These are phyloP conservation scores for Bombus huntii DNA, from an alignment of 1,140 invertebrate genomes.

Conservation along the genomic window DNA sequence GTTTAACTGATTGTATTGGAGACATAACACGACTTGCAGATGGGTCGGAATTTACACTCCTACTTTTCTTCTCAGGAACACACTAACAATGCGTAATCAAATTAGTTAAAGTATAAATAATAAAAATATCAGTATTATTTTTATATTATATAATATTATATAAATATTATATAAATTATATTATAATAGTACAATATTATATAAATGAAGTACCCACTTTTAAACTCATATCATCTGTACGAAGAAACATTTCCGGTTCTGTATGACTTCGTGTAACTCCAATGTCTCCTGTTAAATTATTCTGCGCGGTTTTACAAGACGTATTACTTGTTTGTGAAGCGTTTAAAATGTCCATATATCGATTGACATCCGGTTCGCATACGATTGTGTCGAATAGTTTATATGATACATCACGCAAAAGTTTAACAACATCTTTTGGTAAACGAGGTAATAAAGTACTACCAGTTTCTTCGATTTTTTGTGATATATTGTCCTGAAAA, in stretches of 20 bases:
- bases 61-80: not conserved
- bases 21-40: not conserved
- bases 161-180: not conserved
- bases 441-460: slow-evolving; percentile 73
- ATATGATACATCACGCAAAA: slow-evolving; percentile 66
- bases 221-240: not conserved
- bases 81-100: not conserved
- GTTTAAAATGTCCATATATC: slow-evolving; percentile 30
- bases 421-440: slow-evolving; percentile 63
- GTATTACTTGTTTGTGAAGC: not conserved
- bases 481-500: slow-evolving; percentile 64
- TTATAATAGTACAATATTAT: not conserved
- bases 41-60: not conserved
- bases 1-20: not conserved
- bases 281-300: not conserved
- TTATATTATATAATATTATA: not conserved
- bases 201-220: not conserved
- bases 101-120: not conserved
- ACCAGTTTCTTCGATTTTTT: slow-evolving; percentile 74
- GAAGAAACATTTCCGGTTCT: slow-evolving; percentile 25
- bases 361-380: slow-evolving; percentile 52
- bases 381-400: slow-evolving; percentile 70
- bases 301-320: not conserved
- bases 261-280: slow-evolving; percentile 18
- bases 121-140: not conserved